These are phyloP conservation scores for Tapirus indicus DNA, from an alignment of 2,797 vertebrate species.

Conservation along the genomic window DNA sequence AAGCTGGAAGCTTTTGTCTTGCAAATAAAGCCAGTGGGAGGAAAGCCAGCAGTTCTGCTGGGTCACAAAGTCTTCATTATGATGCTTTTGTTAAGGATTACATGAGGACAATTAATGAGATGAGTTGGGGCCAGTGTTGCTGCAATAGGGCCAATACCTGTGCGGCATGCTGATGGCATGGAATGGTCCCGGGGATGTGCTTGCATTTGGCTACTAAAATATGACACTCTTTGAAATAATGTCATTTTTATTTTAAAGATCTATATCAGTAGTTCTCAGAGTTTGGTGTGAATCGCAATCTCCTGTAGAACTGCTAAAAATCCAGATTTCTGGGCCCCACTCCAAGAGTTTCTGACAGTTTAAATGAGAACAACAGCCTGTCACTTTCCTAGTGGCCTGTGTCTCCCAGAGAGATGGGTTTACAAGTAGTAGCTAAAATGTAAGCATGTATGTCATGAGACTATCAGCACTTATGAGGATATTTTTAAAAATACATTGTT, in stretches of 20 bases:
- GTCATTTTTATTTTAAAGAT: not conserved
- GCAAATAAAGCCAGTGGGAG: not conserved
- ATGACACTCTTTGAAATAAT: not conserved
- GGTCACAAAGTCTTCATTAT: not conserved
- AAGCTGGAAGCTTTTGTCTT: constrained; percentile 32
- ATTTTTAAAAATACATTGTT: not conserved
- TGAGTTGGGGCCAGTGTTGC: not conserved
- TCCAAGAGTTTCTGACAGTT: not conserved
- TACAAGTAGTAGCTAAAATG: not conserved
- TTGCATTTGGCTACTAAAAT: not conserved
- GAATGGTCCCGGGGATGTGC: not conserved
- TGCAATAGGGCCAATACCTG: not conserved
- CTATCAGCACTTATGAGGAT: not conserved
- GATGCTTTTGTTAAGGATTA: not conserved
- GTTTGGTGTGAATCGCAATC: constrained; percentile 19
- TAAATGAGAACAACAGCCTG: not conserved
- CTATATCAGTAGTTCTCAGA: not conserved
- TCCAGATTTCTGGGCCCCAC: not conserved
- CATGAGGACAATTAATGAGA: not conserved
- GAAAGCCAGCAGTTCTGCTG: not conserved
- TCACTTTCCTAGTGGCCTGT: not conserved
- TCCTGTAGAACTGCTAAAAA: not conserved
- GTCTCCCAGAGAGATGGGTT: not conserved
- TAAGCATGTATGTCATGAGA: not conserved
- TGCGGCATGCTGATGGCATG: not conserved